These are phyloP conservation scores for Dusona sp. DNA, from an alignment of 2,888 invertebrate species.

Conservation along the genomic window DNA sequence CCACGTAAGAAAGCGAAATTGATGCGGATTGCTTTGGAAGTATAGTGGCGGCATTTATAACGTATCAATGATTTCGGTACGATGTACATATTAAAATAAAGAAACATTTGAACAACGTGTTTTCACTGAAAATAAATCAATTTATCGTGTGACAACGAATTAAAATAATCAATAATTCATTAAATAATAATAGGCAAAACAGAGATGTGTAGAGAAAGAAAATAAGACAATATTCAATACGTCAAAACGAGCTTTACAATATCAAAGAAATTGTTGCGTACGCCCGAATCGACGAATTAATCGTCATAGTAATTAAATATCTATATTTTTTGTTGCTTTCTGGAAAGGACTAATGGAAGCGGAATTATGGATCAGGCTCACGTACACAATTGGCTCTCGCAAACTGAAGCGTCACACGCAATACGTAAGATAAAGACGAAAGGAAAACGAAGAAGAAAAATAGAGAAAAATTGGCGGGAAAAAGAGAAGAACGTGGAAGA, in stretches of 20 bases:
- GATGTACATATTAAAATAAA: conserved; percentile 6
- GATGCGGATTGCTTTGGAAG: not conserved
- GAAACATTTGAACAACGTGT: not conserved
- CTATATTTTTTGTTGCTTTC: not conserved
- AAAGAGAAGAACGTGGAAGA: conserved; percentile 30
- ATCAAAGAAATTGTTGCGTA: not conserved
- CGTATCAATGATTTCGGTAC: conserved; percentile 19
- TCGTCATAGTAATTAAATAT: conserved; percentile 2
- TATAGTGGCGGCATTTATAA: not conserved
- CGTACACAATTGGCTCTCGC: conserved; percentile 18
- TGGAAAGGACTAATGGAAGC: not conserved
- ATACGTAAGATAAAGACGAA: not conserved
- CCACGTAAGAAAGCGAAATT: not conserved
- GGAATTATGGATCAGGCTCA: not conserved
- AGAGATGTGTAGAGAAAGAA: no score
- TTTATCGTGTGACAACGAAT: not conserved
- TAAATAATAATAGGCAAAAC: not conserved
- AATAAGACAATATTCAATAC: not conserved
- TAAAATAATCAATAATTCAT: no score
- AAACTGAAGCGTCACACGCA: conserved; percentile 31
- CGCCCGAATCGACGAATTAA: not conserved
- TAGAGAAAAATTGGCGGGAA: conserved; percentile 52
- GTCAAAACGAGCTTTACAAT: not conserved
- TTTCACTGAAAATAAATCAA: conserved; percentile 11
- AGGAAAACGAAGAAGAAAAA: not conserved